Evolutionary conservation across 1,140 invertebrate genomes (phyloP).

Genomic region (Anastatus disparis): DNA sequence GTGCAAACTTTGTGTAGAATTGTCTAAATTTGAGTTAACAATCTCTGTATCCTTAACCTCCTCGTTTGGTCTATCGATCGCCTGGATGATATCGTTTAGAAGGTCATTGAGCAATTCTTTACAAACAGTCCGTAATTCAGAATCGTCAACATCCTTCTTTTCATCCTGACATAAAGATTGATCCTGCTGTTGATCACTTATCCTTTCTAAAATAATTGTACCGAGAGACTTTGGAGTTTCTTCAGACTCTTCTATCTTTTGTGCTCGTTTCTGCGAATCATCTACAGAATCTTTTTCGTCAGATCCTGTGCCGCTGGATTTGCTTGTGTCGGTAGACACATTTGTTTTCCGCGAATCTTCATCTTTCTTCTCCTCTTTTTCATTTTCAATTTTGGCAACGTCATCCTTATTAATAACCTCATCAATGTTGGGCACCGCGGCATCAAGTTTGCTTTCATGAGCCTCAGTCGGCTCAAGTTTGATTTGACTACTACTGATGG

Average conservation of each 20-base stretch:
- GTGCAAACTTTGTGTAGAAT: slow-evolving; percentile 51
- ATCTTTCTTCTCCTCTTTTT: slow-evolving; percentile 36
- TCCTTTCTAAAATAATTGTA: slow-evolving; percentile 55
- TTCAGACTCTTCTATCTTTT: slow-evolving; percentile 18
- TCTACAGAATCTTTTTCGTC: not conserved
- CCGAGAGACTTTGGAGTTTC: slow-evolving; percentile 47
- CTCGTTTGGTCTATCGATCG: slow-evolving; percentile 36
- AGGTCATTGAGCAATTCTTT: slow-evolving; percentile 53
- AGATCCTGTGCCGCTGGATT: not conserved
- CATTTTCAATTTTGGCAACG: not conserved
- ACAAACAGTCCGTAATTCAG: slow-evolving; percentile 47
- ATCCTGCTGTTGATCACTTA: slow-evolving; percentile 49
- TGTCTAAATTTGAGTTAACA: not conserved
- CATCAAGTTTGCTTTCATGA: slow-evolving; percentile 51
- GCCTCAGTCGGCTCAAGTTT: slow-evolving; percentile 49
- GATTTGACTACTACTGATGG: slow-evolving; percentile 17
- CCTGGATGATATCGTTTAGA: slow-evolving; percentile 51
- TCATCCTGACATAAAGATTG: not conserved
- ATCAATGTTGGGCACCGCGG: slow-evolving; percentile 44
- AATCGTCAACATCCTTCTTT: slow-evolving; percentile 29
- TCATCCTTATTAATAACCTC: slow-evolving; percentile 2
- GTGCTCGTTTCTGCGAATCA: not conserved
- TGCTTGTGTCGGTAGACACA: not conserved
- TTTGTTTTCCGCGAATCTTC: no score
- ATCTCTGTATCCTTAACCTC: not conserved